phyloP scores from a whole-genome alignment of 2,113 vertebrate species.

The Abramis brama region DNA sequence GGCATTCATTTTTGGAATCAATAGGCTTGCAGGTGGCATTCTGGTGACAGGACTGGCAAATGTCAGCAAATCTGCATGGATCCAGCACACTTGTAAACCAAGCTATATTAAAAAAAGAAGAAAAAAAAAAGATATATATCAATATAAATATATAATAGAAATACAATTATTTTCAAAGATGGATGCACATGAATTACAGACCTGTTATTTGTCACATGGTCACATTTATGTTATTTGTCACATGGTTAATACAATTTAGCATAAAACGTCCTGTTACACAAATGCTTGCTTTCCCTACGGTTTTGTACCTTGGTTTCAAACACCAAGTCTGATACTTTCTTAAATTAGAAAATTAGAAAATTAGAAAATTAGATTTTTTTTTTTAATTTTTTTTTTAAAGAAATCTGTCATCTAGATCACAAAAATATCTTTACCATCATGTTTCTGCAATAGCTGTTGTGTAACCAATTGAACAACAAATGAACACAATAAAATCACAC shows the following conservation, averaged over 20 bases:
- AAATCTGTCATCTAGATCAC: too few species aligned
- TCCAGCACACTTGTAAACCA: constrained; percentile 77
- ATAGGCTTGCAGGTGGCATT: constrained; percentile 65
- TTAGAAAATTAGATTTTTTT: neutral
- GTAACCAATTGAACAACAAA: neutral
- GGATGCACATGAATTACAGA: neutral
- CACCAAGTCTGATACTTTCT: neutral
- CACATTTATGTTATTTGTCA: too few species aligned
- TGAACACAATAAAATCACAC: neutral
- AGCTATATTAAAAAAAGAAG: constrained; percentile 61
- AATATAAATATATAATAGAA: neutral
- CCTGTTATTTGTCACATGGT: too few species aligned
- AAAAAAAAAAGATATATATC: neutral
- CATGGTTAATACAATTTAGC: too few species aligned
- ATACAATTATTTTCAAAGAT: neutral
- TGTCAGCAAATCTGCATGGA: constrained; percentile 68
- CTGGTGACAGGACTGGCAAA: constrained; percentile 69
- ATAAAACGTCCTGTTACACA: neutral
- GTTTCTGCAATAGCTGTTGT: neutral
- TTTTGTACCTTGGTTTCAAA: neutral
- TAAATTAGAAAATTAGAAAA: neutral
- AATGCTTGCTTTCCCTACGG: neutral
- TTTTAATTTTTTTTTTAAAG: neutral
- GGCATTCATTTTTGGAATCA: constrained; percentile 64
- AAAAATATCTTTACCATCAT: neutral